phyloP scores from a whole-genome alignment of 2,888 invertebrate species.

The Torymus aiolomorphi region DNA sequence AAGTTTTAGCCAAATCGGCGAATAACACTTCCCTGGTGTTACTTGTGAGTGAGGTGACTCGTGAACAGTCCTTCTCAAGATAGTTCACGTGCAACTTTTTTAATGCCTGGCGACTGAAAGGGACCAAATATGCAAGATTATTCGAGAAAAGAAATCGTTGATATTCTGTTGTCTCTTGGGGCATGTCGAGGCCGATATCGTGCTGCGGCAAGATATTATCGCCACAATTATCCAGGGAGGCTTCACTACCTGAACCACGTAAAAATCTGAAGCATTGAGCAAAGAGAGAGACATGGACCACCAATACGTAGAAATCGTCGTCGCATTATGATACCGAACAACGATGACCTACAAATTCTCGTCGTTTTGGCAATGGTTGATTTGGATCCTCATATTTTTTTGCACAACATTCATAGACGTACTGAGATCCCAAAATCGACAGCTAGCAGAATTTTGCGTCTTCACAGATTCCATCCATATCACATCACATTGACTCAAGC shows the following conservation, averaged over 20 bases:
- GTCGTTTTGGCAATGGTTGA: too few relatives aligned
- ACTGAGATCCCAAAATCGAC: too few relatives aligned
- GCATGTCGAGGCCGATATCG: slow-evolving; percentile 14
- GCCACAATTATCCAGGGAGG: slow-evolving; percentile 7
- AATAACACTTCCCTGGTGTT: too few relatives aligned
- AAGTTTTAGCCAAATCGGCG: too few relatives aligned
- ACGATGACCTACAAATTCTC: too few relatives aligned
- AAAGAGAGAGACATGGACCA: neutral
- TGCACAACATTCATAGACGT: too few relatives aligned
- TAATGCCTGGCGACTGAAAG: neutral
- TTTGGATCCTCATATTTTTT: too few relatives aligned
- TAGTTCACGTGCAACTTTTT: neutral
- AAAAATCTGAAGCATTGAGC: neutral
- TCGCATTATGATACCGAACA: slow-evolving; percentile 14
- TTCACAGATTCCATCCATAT: too few relatives aligned
- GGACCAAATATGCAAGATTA: slow-evolving; percentile 9
- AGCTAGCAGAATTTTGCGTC: too few relatives aligned
- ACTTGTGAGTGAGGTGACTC: neutral
- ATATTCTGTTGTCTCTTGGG: slow-evolving; percentile 12
- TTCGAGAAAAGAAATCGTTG: neutral
- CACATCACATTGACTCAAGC: too few relatives aligned
- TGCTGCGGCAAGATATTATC: slow-evolving; percentile 12
- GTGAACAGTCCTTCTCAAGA: slow-evolving; percentile 3
- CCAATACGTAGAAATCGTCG: neutral
- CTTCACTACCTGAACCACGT: slow-evolving; percentile 3